Conservation (phyloP, 2,888 invertebrate genomes). For the Melitaea athalia region DNA sequence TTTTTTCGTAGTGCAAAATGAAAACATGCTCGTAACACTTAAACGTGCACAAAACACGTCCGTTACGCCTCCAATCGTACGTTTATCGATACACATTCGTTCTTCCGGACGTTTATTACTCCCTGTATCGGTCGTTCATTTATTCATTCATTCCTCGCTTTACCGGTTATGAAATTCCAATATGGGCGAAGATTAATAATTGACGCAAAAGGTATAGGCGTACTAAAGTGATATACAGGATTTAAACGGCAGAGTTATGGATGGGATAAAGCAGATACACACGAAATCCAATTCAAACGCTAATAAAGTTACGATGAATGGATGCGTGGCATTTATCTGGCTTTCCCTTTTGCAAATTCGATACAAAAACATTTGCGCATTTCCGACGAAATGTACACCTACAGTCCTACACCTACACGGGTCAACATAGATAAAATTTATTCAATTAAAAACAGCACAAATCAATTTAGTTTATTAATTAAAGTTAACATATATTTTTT, state of each 20-base stretch:
- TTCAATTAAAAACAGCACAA: no score
- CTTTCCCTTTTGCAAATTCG: slow-evolving; percentile 4
- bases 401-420: no score
- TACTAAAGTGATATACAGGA: slow-evolving; percentile 30
- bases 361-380: slow-evolving; percentile 9
- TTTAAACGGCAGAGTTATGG: slow-evolving; percentile 26
- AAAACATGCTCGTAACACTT: slow-evolving; percentile 10
- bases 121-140: slow-evolving; percentile 18
- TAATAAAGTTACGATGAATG: slow-evolving; percentile 27
- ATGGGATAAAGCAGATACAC: slow-evolving; percentile 25
- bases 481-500: no score
- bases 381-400: background rate
- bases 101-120: slow-evolving; percentile 35
- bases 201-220: slow-evolving; percentile 30
- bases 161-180: slow-evolving; percentile 31
- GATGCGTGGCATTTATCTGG: slow-evolving; percentile 5
- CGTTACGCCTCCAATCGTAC: slow-evolving; percentile 28
- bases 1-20: slow-evolving; percentile 10
- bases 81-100: slow-evolving; percentile 34
- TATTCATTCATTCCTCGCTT: slow-evolving; percentile 32
- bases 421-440: no score
- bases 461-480: no score
- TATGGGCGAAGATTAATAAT: slow-evolving; percentile 31
- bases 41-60: slow-evolving; percentile 9
- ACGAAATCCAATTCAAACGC: slow-evolving; percentile 21